Percentiles rank a stretch among this genome's conserved stretches.
phyloP scores from a whole-genome alignment of 2,888 invertebrate species.

The Caenorhabditis imperialis region DNA sequence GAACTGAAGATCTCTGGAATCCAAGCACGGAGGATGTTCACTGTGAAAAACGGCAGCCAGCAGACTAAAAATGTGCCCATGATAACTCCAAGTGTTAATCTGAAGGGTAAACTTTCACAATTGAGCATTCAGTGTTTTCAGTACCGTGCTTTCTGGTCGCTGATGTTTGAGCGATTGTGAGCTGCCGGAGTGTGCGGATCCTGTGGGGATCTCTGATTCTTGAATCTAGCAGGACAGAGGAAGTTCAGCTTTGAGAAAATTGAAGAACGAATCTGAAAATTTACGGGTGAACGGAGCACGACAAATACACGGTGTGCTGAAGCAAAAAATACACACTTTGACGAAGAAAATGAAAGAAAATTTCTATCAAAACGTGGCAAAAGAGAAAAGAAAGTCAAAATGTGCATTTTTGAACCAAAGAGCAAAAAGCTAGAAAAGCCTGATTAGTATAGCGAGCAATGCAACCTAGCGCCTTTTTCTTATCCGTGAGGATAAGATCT shows the following conservation, averaged over 20 bases:
- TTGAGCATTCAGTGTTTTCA: constrained; percentile 3
- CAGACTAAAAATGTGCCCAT: constrained; percentile 86
- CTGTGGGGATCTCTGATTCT: constrained; percentile 38
- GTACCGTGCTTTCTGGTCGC: constrained; percentile 76
- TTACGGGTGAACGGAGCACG: neutral
- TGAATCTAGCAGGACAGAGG: constrained; percentile 53
- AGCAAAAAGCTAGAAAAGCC: constrained; percentile 41
- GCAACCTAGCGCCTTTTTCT: constrained; percentile 12
- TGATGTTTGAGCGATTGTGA: constrained; percentile 59
- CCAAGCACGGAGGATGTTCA: constrained; percentile 88
- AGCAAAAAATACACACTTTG: constrained; percentile 51
- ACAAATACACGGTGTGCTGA: constrained; percentile 12
- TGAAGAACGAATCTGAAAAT: constrained; percentile 54
- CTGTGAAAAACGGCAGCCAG: constrained; percentile 99
- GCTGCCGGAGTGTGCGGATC: constrained; percentile 47
- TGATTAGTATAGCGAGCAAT: constrained; percentile 55
- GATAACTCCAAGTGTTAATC: constrained; percentile 76
- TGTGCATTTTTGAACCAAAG: constrained; percentile 47
- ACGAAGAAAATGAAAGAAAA: constrained; percentile 20
- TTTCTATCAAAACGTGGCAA: neutral
- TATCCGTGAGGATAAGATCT: too few relatives aligned
- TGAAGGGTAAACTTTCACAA: constrained; percentile 50
- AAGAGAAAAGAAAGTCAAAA: constrained; percentile 30
- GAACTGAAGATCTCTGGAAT: constrained; percentile 61
- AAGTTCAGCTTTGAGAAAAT: constrained; percentile 54